Conservation (phyloP, 1,140 invertebrate genomes). For the Eulimnadia texana region DNA sequence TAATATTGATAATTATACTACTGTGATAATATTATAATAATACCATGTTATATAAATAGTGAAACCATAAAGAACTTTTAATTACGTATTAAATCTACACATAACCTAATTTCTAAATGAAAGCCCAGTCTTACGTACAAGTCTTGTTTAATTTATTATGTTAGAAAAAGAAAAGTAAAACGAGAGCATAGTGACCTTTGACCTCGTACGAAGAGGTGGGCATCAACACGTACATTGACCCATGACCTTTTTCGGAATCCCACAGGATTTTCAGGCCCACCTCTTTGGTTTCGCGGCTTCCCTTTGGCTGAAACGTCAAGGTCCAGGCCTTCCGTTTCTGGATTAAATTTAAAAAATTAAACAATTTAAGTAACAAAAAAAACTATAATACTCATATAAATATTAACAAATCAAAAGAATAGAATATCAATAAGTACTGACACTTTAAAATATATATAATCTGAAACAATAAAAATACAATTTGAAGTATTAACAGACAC, state of each 20-base stretch:
- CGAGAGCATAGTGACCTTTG: slow-evolving; percentile 12
- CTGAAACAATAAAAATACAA: no score
- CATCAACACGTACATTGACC: not conserved
- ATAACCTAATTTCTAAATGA: no score
- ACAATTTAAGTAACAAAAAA: no score
- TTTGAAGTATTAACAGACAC: no score
- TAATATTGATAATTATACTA: not conserved
- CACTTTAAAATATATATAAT: not conserved
- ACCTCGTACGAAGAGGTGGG: slow-evolving; percentile 5
- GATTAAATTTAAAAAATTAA: not conserved
- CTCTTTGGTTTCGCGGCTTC: not conserved
- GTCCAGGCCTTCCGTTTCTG: slow-evolving; percentile 7
- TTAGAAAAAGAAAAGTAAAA: no score
- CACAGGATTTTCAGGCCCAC: slow-evolving; percentile 1
- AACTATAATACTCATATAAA: not conserved
- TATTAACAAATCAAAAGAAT: not conserved
- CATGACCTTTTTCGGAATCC: slow-evolving; percentile 1
- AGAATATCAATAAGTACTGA: no score
- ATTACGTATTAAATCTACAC: no score
- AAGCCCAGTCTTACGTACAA: no score
- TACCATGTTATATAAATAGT: not conserved
- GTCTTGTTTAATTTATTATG: no score
- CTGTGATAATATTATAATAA: not conserved
- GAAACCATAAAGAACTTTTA: not conserved
- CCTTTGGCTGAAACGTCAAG: slow-evolving; percentile 4